A percentile compares a stretch with the other conserved stretches of the same genome.
Evolutionary conservation across 1,140 invertebrate genomes (phyloP).

Genomic region (Drosophila ercepeae): DNA sequence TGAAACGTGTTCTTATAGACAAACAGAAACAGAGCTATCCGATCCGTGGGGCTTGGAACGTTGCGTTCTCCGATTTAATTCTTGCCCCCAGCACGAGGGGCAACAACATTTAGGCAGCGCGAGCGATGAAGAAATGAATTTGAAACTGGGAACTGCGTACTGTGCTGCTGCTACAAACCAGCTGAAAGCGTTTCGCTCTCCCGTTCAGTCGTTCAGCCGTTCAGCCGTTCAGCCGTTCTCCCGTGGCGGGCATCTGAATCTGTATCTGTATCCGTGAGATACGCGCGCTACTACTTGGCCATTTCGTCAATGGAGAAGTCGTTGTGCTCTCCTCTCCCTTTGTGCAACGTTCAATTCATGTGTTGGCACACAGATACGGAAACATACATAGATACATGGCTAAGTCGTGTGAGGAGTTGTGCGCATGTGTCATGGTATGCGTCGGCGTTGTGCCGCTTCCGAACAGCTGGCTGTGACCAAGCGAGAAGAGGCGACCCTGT

Average conservation of each 20-base stretch:
- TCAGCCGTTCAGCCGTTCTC: no score
- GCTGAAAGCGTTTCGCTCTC: constrained; percentile 11
- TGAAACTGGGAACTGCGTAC: constrained; percentile 1
- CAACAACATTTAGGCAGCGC: constrained; percentile 51
- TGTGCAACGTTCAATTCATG: constrained; percentile 37
- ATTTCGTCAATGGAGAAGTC: constrained; percentile 45
- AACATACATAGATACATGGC: no score
- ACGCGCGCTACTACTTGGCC: constrained; percentile 20
- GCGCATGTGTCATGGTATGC: constrained; percentile 22
- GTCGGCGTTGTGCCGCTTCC: constrained; percentile 12
- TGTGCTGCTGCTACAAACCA: constrained; percentile 38
- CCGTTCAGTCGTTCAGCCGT: no score
- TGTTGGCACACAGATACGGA: constrained; percentile 46
- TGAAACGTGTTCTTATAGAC: constrained; percentile 63
- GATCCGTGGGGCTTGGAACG: not conserved
- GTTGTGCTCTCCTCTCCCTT: constrained; percentile 13
- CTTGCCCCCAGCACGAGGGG: constrained; percentile 21
- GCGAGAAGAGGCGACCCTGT: constrained; percentile 36
- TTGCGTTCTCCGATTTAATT: constrained; percentile 19
- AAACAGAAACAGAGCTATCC: constrained; percentile 41
- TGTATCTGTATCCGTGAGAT: constrained; percentile 33
- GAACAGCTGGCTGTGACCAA: constrained; percentile 70
- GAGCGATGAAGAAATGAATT: constrained; percentile 69
- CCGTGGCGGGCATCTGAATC: no score
- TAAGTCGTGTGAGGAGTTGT: not conserved